Percentiles rank a stretch among this genome's conserved stretches.
Evolutionary conservation across 2,113 vertebrate genomes (phyloP).

Genomic region (Falco punctatus): DNA sequence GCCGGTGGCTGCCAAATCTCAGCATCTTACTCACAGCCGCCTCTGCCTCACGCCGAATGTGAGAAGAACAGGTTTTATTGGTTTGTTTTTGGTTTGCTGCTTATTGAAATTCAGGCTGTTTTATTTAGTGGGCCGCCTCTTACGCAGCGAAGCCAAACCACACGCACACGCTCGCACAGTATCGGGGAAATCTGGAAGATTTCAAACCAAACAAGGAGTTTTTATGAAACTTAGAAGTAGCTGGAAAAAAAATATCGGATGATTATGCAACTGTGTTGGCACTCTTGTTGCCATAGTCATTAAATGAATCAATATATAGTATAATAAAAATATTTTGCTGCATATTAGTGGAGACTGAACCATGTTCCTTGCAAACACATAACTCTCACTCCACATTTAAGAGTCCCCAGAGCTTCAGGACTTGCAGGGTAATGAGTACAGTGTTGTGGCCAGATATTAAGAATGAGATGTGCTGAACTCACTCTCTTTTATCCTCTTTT

Average conservation of each 20-base stretch:
- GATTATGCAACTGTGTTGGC: not conserved
- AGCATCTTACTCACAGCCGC: accelerated
- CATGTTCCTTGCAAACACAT: not conserved
- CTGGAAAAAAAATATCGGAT: not conserved
- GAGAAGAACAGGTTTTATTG: not conserved
- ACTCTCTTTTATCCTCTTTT: not conserved
- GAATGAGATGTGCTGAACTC: not conserved
- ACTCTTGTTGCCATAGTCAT: not conserved
- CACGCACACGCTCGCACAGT: accelerated
- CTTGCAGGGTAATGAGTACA: not conserved
- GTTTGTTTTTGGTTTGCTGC: not conserved
- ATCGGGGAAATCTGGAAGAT: not conserved
- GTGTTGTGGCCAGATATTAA: not conserved
- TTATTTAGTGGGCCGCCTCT: not conserved
- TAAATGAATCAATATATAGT: not conserved
- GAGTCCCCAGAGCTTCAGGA: not conserved
- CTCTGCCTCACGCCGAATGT: accelerated
- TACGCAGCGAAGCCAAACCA: not conserved
- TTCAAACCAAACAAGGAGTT: not conserved
- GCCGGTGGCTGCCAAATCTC: not conserved
- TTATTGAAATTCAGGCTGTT: not conserved
- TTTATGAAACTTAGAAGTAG: not conserved
- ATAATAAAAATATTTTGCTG: not conserved
- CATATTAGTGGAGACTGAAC: not conserved
- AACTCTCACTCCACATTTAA: not conserved